A percentile compares a stretch with the other conserved stretches of the same genome.
Conservation (phyloP, 30 jellyfish, hydroid and myxozoan species). For the Nemopilema nomurai region DNA sequence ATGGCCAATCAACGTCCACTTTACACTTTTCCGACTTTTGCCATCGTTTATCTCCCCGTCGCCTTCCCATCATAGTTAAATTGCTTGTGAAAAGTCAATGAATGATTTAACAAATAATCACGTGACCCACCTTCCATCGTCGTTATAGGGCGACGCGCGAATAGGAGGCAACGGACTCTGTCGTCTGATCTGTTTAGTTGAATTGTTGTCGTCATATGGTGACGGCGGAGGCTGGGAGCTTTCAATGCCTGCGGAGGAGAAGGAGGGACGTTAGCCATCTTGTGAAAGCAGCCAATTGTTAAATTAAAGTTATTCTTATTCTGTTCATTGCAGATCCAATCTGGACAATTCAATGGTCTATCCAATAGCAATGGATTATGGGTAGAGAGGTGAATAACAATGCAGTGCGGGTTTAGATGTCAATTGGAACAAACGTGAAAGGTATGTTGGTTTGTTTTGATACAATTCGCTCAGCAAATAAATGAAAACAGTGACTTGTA, state of each 20-base stretch:
- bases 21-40: too few relatives aligned
- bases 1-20: too few relatives aligned
- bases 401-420: background rate
- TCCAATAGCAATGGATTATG: background rate
- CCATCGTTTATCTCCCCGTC: background rate
- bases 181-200: background rate
- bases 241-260: background rate
- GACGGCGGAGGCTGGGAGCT: constrained; percentile 57
- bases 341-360: background rate
- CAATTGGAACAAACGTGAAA: background rate
- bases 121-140: constrained; percentile 55
- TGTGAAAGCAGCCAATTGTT: background rate
- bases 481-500: too few relatives aligned
- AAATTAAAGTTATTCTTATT: too few relatives aligned
- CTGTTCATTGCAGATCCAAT: background rate
- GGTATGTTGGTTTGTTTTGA: too few relatives aligned
- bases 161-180: constrained; percentile 61
- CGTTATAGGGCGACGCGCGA: constrained; percentile 39
- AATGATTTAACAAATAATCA: background rate
- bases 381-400: background rate
- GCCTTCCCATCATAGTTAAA: background rate
- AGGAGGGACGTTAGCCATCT: background rate
- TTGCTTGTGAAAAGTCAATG: background rate
- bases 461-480: too few relatives aligned
- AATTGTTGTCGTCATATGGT: constrained; percentile 35